Conservation (phyloP, 2,797 vertebrate species). For the Trichosurus vulpecula region DNA sequence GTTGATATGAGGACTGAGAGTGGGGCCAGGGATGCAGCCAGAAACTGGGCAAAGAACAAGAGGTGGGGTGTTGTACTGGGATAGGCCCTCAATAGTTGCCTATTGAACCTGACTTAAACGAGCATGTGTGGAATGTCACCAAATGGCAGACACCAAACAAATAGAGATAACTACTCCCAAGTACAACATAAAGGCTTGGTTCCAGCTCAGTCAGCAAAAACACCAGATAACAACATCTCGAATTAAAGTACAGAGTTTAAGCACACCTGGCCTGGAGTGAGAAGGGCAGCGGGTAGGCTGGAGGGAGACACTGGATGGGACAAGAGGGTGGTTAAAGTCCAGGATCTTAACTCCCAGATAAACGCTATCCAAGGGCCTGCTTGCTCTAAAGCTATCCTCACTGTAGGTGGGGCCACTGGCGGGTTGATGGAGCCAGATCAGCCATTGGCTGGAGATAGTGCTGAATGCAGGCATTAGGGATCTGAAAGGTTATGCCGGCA, state of each 20-base stretch:
- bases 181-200: neutral
- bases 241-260: neutral
- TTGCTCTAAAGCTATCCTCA: neutral
- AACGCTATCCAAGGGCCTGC: neutral
- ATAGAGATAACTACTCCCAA: neutral
- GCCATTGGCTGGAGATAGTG: neutral
- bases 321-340: neutral
- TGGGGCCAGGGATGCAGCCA: neutral
- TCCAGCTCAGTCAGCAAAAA: neutral
- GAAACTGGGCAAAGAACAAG: neutral
- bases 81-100: neutral
- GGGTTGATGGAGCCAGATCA: no score
- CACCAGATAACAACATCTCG: neutral
- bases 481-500: constrained; percentile 70
- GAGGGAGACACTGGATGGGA: no score
- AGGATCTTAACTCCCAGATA: neutral
- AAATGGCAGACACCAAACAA: neutral
- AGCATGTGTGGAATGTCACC: neutral
- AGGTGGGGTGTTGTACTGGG: neutral
- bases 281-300: neutral
- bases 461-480: constrained; percentile 42
- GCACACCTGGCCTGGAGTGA: neutral
- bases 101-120: neutral
- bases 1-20: neutral
- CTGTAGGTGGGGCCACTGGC: neutral